Percentiles rank a stretch among this genome's conserved stretches.
phyloP scores from a whole-genome alignment of 2,797 vertebrate species.

The Lagodon rhomboides region DNA sequence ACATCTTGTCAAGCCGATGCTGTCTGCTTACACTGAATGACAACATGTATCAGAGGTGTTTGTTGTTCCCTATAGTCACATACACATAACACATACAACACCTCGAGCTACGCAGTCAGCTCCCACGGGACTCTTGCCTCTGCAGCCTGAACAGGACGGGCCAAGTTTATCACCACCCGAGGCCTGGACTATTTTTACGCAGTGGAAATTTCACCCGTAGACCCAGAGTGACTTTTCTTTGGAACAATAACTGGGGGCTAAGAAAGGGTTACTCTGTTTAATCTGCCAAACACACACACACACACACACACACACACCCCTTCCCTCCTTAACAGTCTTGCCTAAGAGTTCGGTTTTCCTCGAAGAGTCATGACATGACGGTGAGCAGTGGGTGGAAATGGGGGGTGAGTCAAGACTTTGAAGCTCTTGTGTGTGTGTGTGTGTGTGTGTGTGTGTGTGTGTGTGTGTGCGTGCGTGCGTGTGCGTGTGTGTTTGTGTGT shows the following conservation, averaged over 20 bases:
- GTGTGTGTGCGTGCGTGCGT: slow-evolving; percentile 45
- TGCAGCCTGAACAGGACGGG: slow-evolving; percentile 40
- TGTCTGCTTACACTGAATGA: slow-evolving; percentile 11
- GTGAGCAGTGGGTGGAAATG: slow-evolving; percentile 67
- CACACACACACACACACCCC: slow-evolving; percentile 5
- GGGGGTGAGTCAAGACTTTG: slow-evolving; percentile 72
- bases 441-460: slow-evolving; percentile 35
- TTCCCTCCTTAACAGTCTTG: slow-evolving; percentile 40
- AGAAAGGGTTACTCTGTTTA: slow-evolving; percentile 17
- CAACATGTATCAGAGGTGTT: slow-evolving; percentile 2
- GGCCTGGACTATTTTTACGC: slow-evolving; percentile 50
- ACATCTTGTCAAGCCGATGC: not conserved
- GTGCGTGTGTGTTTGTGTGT: slow-evolving; percentile 38
- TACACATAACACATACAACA: slow-evolving; percentile 14
- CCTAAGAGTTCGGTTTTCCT: slow-evolving; percentile 50
- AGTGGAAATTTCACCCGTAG: slow-evolving; percentile 21
- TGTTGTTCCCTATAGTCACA: slow-evolving; percentile 16
- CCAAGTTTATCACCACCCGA: slow-evolving; percentile 50
- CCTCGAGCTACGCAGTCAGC: slow-evolving; percentile 15
- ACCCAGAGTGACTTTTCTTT: slow-evolving; percentile 14
- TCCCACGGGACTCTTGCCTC: slow-evolving; percentile 25
- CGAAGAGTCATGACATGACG: slow-evolving; percentile 62
- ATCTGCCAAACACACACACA: slow-evolving; percentile 9
- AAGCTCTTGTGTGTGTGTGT: slow-evolving; percentile 37
- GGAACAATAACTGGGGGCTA: slow-evolving; percentile 14